Evolutionary conservation across 2,888 invertebrate genomes (phyloP).

Genomic region (Chromoteleia sp.): DNA sequence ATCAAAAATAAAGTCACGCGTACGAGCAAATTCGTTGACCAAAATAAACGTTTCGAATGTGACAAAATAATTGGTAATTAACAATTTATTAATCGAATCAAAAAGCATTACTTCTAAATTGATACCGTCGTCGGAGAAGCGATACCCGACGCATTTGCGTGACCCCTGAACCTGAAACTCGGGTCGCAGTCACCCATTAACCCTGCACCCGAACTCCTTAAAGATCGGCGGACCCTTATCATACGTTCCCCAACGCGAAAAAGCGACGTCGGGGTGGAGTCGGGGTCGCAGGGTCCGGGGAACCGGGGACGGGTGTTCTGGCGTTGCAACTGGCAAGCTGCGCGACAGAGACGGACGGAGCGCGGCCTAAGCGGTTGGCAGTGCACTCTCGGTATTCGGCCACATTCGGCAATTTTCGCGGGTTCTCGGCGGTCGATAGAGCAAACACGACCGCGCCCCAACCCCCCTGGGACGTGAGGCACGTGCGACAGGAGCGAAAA

Average conservation of each 20-base stretch:
- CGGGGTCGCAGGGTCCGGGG: no score
- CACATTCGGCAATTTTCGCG: constrained; percentile 81
- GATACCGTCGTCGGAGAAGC: no score
- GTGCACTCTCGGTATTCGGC: constrained; percentile 77
- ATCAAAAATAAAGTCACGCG: no score
- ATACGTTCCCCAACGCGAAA: constrained; percentile 12
- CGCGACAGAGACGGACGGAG: constrained; percentile 73
- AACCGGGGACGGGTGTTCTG: no score
- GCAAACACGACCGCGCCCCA: constrained; percentile 85
- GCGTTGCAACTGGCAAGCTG: constrained; percentile 67
- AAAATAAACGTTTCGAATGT: no score
- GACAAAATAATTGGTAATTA: no score
- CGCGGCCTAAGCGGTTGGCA: constrained; percentile 63
- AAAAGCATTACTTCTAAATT: no score
- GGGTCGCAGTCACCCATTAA: constrained; percentile 17
- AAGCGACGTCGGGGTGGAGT: constrained; percentile 36
- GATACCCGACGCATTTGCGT: neutral
- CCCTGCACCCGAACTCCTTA: constrained; percentile 16
- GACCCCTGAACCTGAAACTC: constrained; percentile 8
- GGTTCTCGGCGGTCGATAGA: constrained; percentile 84
- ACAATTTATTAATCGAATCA: no score
- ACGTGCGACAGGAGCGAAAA: constrained; percentile 68
- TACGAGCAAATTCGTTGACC: no score
- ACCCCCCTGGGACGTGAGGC: constrained; percentile 79
- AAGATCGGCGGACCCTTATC: constrained; percentile 17